Evolutionary conservation across 2,888 invertebrate species (phyloP).

Genomic region (Smittia sp.): DNA sequence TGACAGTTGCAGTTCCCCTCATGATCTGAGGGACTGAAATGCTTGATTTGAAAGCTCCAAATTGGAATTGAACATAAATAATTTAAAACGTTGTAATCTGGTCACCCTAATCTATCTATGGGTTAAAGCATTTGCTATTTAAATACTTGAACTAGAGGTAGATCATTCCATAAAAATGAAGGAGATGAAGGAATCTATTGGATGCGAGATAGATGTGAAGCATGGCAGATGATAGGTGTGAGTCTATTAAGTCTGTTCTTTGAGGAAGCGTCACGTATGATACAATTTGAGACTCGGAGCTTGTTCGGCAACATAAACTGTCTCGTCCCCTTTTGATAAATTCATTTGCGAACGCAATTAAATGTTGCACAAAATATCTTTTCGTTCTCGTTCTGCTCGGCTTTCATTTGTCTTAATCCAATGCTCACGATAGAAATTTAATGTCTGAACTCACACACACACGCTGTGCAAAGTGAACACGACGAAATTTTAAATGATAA

Average conservation of each 20-base stretch:
- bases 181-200: background rate
- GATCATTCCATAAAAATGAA: slow-evolving; percentile 16
- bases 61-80: too few species aligned
- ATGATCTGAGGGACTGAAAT: too few species aligned
- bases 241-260: too few species aligned
- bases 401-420: background rate
- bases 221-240: slow-evolving; percentile 11
- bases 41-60: too few species aligned
- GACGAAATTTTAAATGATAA: slow-evolving; percentile 24
- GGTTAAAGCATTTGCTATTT: too few species aligned
- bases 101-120: too few species aligned
- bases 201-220: background rate
- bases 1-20: too few species aligned
- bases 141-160: background rate
- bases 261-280: too few species aligned
- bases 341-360: background rate
- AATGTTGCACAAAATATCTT: background rate
- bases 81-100: too few species aligned
- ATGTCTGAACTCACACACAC: background rate
- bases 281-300: too few species aligned
- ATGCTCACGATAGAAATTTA: background rate
- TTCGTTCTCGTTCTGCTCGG: background rate
- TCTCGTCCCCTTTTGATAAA: background rate
- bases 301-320: too few species aligned
- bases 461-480: background rate